phyloP scores from a whole-genome alignment of 2,797 vertebrate species.

The Sebastiscus albofasciatus region DNA sequence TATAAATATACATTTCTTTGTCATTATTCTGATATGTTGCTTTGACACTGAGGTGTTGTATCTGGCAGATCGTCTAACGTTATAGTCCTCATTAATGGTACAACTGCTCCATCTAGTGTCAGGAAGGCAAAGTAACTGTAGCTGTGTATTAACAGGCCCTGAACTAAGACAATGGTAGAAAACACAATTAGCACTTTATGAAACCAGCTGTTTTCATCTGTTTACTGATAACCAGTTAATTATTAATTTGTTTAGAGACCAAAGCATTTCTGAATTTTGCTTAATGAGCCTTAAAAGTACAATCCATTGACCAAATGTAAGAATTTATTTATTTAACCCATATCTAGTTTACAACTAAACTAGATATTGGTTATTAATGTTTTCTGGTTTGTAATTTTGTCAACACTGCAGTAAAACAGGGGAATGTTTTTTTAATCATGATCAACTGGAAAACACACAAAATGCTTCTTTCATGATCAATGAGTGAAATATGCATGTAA shows the following conservation, averaged over 20 bases:
- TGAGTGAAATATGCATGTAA: neutral
- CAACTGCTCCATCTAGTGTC: constrained; percentile 73
- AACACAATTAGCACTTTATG: too few relatives aligned
- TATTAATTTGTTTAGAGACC: neutral
- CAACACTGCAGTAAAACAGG: neutral
- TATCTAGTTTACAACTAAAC: neutral
- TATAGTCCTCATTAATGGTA: constrained; percentile 36
- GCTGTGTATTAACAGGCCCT: too few relatives aligned
- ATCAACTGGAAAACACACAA: neutral
- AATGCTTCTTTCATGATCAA: neutral
- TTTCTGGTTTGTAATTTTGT: neutral
- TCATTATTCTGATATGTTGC: neutral
- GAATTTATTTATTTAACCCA: neutral
- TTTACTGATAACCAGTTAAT: neutral
- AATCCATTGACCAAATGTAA: neutral
- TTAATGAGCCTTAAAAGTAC: neutral
- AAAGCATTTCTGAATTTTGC: neutral
- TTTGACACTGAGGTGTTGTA: neutral
- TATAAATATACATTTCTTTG: neutral
- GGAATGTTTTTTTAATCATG: neutral
- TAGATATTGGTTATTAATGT: neutral
- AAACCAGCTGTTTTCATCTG: neutral
- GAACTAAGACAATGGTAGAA: neutral
- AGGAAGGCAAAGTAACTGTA: neutral
- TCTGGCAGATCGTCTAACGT: fast-evolving